Evolutionary conservation across 2,888 invertebrate species (phyloP).

Genomic region (Muschampia plurimacula): DNA sequence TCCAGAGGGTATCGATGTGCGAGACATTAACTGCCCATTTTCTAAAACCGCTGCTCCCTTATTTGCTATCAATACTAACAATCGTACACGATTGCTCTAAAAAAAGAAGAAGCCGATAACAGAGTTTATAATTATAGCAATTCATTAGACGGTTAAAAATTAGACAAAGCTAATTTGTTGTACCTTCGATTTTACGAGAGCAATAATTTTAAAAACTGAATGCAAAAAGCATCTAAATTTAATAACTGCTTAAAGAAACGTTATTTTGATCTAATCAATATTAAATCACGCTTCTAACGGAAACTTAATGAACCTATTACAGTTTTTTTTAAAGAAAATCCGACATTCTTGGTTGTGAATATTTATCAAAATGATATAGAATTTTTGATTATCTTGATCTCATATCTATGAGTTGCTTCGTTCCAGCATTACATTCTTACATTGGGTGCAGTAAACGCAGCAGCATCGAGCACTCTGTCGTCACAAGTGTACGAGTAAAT

Average conservation of each 20-base stretch:
- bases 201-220: too few species aligned
- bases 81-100: conserved; percentile 87
- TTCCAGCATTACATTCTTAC: conserved; percentile 59
- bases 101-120: conserved; percentile 45
- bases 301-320: too few species aligned
- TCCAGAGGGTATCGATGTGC: conserved; percentile 62
- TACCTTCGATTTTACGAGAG: too few species aligned
- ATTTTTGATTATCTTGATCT: neutral
- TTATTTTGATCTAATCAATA: too few species aligned
- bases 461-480: conserved; percentile 94
- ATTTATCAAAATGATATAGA: neutral
- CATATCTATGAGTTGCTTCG: neutral
- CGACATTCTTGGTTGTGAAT: too few species aligned
- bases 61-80: conserved; percentile 93
- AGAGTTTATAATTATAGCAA: too few species aligned
- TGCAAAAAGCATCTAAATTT: too few species aligned
- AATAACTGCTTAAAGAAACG: too few species aligned
- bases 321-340: too few species aligned
- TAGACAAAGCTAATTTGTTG: too few species aligned
- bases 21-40: conserved; percentile 87
- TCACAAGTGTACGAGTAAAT: conserved; percentile 94
- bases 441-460: conserved; percentile 76
- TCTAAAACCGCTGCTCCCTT: conserved; percentile 91
- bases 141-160: too few species aligned
- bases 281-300: too few species aligned